Conservation (phyloP, 2,888 invertebrate species). For the Callinectes sapidus region DNA sequence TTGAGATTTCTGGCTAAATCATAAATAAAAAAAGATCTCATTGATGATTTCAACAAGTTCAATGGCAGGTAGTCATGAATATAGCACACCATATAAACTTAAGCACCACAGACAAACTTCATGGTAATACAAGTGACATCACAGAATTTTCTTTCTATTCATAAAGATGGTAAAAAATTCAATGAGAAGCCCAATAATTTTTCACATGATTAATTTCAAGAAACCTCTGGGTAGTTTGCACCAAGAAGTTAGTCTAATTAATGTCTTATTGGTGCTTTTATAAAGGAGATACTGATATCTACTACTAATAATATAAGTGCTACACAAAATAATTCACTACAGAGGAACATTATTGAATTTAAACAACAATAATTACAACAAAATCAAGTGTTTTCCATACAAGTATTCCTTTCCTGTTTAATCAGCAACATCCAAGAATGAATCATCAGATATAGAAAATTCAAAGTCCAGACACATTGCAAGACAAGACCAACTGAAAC, state of each 20-base stretch:
- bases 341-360: background rate
- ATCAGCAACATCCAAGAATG: background rate
- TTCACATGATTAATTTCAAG: background rate
- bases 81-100: background rate
- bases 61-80: background rate
- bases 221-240: background rate
- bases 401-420: background rate
- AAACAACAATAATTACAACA: background rate
- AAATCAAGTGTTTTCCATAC: background rate
- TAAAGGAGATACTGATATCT: background rate
- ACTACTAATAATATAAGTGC: background rate
- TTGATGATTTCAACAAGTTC: background rate
- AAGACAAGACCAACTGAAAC: too few species aligned
- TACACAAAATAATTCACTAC: background rate
- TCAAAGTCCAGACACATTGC: background rate
- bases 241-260: background rate
- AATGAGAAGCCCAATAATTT: background rate
- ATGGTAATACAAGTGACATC: background rate
- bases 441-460: background rate
- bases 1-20: background rate
- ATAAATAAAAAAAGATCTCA: background rate
- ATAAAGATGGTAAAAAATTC: background rate
- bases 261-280: background rate
- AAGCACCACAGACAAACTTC: background rate
- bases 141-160: background rate